A percentile compares a stretch with the other conserved stretches of the same genome.
phyloP scores from a whole-genome alignment of 2,888 invertebrate species.

The Listrodromus nycthemerus region DNA sequence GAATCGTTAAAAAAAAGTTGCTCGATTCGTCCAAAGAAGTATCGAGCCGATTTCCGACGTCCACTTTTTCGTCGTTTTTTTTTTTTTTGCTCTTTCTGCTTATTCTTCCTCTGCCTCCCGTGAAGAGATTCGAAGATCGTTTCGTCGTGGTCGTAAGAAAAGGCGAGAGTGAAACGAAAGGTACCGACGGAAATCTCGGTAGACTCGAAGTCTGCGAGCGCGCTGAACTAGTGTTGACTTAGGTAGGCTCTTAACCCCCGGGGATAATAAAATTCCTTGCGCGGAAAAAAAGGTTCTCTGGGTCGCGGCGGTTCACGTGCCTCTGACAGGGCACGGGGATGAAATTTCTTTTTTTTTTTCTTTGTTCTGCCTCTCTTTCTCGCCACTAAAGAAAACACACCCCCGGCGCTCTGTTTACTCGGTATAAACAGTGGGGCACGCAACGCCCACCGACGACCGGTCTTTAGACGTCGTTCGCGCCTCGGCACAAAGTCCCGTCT shows the following conservation, averaged over 20 bases:
- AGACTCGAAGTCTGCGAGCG: conserved; percentile 37
- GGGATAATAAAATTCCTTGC: conserved; percentile 62
- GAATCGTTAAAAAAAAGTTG: conserved; percentile 20
- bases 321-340: conserved; percentile 52
- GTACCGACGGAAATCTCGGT: conserved; percentile 44
- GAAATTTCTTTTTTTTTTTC: conserved; percentile 61
- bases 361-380: conserved; percentile 5
- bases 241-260: conserved; percentile 38
- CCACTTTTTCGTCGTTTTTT: conserved; percentile 5
- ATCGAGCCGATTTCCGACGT: conserved; percentile 33
- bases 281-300: conserved; percentile 70
- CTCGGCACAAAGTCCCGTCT: conserved; percentile 35
- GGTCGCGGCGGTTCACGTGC: conserved; percentile 61
- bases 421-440: conserved; percentile 71
- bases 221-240: conserved; percentile 62
- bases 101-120: conserved; percentile 25
- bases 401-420: conserved; percentile 70
- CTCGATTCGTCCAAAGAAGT: conserved; percentile 5
- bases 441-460: conserved; percentile 54
- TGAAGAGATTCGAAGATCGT: conserved; percentile 21
- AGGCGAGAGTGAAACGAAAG: conserved; percentile 41
- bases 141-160: conserved; percentile 28
- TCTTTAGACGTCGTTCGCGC: conserved; percentile 41
- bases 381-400: conserved; percentile 63
- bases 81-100: conserved; percentile 18